Conservation (phyloP, 1,140 invertebrate species). For the Calycopis cecrops region DNA sequence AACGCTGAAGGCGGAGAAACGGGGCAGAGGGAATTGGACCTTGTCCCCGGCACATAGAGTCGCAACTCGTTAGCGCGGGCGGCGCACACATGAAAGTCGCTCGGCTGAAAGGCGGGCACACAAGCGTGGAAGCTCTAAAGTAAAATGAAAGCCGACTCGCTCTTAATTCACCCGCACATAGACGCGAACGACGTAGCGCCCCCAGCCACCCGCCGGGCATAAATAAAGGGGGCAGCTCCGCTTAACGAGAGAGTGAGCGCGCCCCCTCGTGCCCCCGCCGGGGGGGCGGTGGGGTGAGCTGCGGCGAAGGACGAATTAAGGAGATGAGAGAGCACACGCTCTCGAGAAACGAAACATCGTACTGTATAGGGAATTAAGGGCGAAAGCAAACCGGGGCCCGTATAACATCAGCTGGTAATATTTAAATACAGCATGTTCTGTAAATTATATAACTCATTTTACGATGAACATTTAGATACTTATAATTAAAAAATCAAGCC, state of each 20-base stretch:
- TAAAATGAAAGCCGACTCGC: slow-evolving; percentile 73
- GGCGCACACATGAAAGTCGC: slow-evolving; percentile 42
- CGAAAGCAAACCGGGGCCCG: slow-evolving; percentile 8
- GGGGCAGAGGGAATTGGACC: slow-evolving; percentile 37
- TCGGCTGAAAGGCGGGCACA: slow-evolving; percentile 69
- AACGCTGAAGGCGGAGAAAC: slow-evolving; percentile 50
- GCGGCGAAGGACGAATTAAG: slow-evolving; percentile 74
- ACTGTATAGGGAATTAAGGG: slow-evolving; percentile 49
- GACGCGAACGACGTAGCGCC: slow-evolving; percentile 56
- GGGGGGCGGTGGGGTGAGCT: slow-evolving; percentile 58
- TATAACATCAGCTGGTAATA: too few species aligned
- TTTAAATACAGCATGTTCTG: too few species aligned
- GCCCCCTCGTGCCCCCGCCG: slow-evolving; percentile 42
- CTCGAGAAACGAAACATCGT: slow-evolving; percentile 64
- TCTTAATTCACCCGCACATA: slow-evolving; percentile 71
- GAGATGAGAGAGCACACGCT: slow-evolving; percentile 73
- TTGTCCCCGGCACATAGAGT: slow-evolving; percentile 40
- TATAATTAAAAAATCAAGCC: too few species aligned
- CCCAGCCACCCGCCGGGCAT: slow-evolving; percentile 51
- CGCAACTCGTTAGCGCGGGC: slow-evolving; percentile 32
- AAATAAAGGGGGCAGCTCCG: slow-evolving; percentile 69
- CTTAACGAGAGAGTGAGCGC: slow-evolving; percentile 67
- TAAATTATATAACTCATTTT: too few species aligned
- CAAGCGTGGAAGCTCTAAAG: slow-evolving; percentile 69
- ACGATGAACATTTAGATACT: too few species aligned